A percentile compares a stretch with the other conserved stretches of the same genome.
These are phyloP conservation scores for Hippocampus barbouri DNA, from an alignment of 2,113 vertebrate species.

Conservation along the genomic window DNA sequence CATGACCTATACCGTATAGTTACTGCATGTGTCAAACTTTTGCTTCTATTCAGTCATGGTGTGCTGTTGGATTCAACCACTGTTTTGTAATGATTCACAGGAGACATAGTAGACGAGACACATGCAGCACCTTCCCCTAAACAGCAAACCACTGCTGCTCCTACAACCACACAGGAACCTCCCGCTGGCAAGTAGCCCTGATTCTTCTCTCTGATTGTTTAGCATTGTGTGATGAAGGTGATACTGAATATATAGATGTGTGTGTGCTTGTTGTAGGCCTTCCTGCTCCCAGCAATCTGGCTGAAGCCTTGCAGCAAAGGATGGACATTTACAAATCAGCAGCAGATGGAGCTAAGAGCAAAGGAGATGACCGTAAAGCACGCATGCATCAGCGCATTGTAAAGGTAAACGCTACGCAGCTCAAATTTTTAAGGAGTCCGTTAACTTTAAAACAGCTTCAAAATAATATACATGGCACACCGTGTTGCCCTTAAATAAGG, in stretches of 20 bases:
- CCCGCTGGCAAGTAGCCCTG: conserved; percentile 40
- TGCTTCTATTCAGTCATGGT: not conserved
- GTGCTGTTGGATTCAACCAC: not conserved
- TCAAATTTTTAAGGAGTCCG: not conserved
- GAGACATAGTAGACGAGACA: conserved; percentile 38
- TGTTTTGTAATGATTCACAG: conserved; percentile 37
- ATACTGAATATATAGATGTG: not conserved
- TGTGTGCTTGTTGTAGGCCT: conserved; percentile 59
- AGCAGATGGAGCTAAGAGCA: conserved; percentile 79
- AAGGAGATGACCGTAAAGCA: conserved; percentile 85
- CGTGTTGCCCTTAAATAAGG: not conserved
- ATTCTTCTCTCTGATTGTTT: not conserved
- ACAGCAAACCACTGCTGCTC: conserved; percentile 24
- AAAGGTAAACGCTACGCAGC: conserved; percentile 70
- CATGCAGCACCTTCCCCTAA: conserved; percentile 34
- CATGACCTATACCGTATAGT: not conserved
- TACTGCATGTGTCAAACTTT: not conserved
- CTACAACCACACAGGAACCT: conserved; percentile 27
- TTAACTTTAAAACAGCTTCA: not conserved
- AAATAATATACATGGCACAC: not conserved
- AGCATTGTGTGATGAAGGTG: not conserved
- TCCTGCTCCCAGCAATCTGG: conserved; percentile 70
- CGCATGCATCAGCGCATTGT: conserved; percentile 89
- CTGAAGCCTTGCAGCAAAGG: conserved; percentile 85
- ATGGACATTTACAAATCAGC: conserved; percentile 83